Evolutionary conservation across 2,113 vertebrate genomes (phyloP).

Genomic region (Antigone vipio): DNA sequence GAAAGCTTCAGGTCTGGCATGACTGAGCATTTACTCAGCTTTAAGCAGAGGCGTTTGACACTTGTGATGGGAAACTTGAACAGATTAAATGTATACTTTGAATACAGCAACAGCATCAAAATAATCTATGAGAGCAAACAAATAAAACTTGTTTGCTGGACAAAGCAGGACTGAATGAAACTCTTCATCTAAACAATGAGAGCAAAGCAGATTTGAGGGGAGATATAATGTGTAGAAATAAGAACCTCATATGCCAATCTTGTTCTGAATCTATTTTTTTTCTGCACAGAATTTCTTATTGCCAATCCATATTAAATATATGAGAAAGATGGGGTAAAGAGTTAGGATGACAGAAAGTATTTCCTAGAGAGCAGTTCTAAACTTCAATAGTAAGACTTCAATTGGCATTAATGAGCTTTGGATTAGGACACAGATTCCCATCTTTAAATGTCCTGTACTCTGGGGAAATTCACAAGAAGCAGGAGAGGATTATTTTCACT

Average conservation of each 20-base stretch:
- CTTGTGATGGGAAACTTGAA: neutral
- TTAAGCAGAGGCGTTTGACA: slow-evolving; percentile 30
- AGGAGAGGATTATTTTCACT: neutral
- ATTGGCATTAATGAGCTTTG: neutral
- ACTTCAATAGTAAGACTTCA: neutral
- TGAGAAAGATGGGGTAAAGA: neutral
- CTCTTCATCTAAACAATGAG: neutral
- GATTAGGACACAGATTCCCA: neutral
- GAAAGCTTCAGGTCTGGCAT: slow-evolving; percentile 60
- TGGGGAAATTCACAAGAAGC: neutral
- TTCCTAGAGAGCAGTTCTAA: neutral
- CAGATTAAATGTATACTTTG: slow-evolving; percentile 44
- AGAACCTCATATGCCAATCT: neutral
- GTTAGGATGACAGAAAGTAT: neutral
- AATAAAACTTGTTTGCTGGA: neutral
- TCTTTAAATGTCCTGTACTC: neutral
- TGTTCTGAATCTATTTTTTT: neutral
- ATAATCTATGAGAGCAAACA: accelerated
- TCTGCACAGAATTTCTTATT: neutral
- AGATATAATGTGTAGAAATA: neutral
- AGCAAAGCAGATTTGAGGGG: neutral
- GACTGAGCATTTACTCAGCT: slow-evolving; percentile 8
- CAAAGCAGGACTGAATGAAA: neutral
- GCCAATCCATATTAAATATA: neutral
- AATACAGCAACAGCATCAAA: neutral